Conservation (phyloP, 2,888 invertebrate genomes). For the Agrypnus murinus region DNA sequence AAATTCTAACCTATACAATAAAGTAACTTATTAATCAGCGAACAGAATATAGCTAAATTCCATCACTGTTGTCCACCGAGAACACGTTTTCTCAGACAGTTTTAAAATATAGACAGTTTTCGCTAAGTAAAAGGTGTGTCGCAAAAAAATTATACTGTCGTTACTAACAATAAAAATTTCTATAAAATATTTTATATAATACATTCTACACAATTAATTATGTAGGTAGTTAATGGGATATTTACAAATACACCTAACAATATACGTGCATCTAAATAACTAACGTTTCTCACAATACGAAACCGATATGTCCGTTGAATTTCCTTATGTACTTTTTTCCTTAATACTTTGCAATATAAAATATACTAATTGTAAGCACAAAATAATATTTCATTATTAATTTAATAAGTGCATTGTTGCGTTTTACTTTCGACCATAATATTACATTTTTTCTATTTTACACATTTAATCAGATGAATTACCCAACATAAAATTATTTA, state of each 20-base stretch:
- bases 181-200: constrained; percentile 48
- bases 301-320: constrained; percentile 43
- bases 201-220: constrained; percentile 43
- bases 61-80: constrained; percentile 67
- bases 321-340: no score
- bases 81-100: constrained; percentile 28
- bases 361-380: constrained; percentile 17
- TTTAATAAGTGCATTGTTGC: no score
- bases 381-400: not conserved
- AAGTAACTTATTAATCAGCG: constrained; percentile 62
- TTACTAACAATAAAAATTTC: constrained; percentile 44
- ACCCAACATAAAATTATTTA: no score
- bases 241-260: constrained; percentile 47
- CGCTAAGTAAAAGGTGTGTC: constrained; percentile 25
- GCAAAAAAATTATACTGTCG: constrained; percentile 44
- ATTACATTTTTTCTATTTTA: no score
- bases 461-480: no score
- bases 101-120: constrained; percentile 39
- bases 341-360: constrained; percentile 21
- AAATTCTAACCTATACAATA: constrained; percentile 61
- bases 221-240: constrained; percentile 40
- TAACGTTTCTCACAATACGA: constrained; percentile 43
- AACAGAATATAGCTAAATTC: constrained; percentile 70
- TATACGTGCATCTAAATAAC: constrained; percentile 46
- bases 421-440: no score